Evolutionary conservation across 2,113 vertebrate species (phyloP), one percentile per base, ranked within the genome.

Genomic region (Ptilorrhoa leucosticta): DNA sequence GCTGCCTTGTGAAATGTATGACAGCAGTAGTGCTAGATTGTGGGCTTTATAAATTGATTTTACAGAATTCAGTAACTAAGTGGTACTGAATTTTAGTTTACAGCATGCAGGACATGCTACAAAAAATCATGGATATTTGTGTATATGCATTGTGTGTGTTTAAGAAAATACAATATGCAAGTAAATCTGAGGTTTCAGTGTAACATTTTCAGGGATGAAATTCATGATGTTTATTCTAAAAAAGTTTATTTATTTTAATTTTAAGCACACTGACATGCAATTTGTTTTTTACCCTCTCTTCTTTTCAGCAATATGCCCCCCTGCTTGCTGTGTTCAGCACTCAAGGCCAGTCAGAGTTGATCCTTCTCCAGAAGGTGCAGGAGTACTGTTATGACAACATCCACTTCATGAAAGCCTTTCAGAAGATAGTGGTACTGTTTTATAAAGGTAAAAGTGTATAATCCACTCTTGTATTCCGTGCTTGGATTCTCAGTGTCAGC

Each of bases 351-450:
- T 99, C 99, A 6, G 99, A 99, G 94, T 89, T 99, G 71, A 98
- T 98, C 61, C 98, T 99, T 64, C 98, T 99, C 51, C 98, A 98
- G 94, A 99, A 99, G 96, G 98, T 99, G 87, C 99, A 99, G 93
- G 99, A 99, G 48, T 99, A 99, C 96, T 99, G 99, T 94, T 99
- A 99, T 2, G 99, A 99, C 96, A 99, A 99, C 97, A 99, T 99
- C 94, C 99, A 99, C 92, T 99, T 99, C 97, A 99, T 99, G 99
- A 99, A 99, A 97, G 98, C 99, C 93, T 99, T 99, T 97, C 99
- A 98, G 96, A 99, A 99, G 98, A 99, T 99, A n/a, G 98, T 99
- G 95, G 98, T 99, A 83, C 99, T 99, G 92, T 99, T 99, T 68
- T 99, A 99, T 89, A 99, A 99, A 99, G 99, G 99, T 99, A 97